These are phyloP conservation scores for Pyrgilauda ruficollis DNA, from an alignment of 2,113 vertebrate species.

Conservation along the genomic window DNA sequence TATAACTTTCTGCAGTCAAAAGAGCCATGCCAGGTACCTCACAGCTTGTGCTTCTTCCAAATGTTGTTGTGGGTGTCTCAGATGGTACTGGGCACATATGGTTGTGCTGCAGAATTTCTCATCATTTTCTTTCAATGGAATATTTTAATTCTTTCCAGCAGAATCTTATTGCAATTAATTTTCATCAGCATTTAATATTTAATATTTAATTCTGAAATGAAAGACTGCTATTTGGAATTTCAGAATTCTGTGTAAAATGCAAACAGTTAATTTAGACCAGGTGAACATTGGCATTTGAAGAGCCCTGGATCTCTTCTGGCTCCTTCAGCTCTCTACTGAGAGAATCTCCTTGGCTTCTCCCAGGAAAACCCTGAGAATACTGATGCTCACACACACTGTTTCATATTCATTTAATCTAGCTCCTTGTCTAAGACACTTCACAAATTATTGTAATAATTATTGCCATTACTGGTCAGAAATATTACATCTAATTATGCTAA, in stretches of 20 bases:
- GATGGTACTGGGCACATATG: background rate
- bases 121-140: background rate
- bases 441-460: background rate
- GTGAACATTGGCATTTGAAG: background rate
- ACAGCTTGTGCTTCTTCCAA: background rate
- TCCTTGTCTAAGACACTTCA: background rate
- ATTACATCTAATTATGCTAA: background rate
- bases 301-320: background rate
- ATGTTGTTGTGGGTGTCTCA: background rate
- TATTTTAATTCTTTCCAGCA: background rate
- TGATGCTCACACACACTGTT: background rate
- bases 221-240: background rate
- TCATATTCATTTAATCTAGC: background rate
- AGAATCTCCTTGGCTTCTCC: background rate
- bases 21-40: background rate
- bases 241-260: background rate
- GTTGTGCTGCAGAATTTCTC: background rate
- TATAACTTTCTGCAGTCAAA: background rate
- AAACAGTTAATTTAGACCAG: background rate
- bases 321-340: background rate
- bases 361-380: background rate
- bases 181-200: background rate
- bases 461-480: slow-evolving; percentile 11
- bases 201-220: background rate
- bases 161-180: background rate